These are phyloP conservation scores for Enteromius paludinosus DNA, from an alignment of 2,797 vertebrate genomes.

Conservation along the genomic window DNA sequence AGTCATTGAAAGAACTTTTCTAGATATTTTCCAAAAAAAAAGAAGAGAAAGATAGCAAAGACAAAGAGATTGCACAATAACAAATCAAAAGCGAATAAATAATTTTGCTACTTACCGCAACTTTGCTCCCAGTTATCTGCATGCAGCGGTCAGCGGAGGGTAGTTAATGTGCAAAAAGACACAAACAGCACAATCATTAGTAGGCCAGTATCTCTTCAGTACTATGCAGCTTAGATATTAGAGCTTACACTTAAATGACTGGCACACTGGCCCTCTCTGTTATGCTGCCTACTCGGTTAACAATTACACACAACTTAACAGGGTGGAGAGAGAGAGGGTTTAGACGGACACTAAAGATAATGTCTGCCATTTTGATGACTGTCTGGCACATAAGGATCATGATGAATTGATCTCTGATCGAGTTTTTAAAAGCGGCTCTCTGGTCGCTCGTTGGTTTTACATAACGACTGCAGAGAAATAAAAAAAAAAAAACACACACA, in stretches of 20 bases:
- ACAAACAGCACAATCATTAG: constrained; percentile 93
- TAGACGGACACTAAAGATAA: constrained; percentile 63
- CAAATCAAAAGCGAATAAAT: constrained; percentile 70
- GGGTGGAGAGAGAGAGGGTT: constrained; percentile 46
- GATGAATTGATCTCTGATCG: constrained; percentile 18
- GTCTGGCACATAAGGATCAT: constrained; percentile 14
- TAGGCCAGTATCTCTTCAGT: constrained; percentile 79
- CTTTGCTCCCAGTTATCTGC: constrained; percentile 99
- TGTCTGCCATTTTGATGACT: constrained; percentile 68
- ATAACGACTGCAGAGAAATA: not conserved
- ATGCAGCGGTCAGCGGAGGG: constrained; percentile 94
- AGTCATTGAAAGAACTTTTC: constrained; percentile 67
- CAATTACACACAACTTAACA: constrained; percentile 50
- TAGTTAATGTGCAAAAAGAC: constrained; percentile 93
- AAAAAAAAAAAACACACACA: not conserved
- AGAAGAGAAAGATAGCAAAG: not conserved
- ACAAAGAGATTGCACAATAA: constrained; percentile 22
- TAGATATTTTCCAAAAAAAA: constrained; percentile 57
- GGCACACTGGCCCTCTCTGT: constrained; percentile 62
- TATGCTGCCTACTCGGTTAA: constrained; percentile 37
- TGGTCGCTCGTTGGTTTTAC: not conserved
- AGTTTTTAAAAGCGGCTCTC: not conserved
- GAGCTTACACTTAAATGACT: constrained; percentile 64
- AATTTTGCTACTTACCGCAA: constrained; percentile 91
- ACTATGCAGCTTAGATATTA: constrained; percentile 78